Conservation (phyloP, 2,797 vertebrate genomes). For the Sebastes kiyomatsui region DNA sequence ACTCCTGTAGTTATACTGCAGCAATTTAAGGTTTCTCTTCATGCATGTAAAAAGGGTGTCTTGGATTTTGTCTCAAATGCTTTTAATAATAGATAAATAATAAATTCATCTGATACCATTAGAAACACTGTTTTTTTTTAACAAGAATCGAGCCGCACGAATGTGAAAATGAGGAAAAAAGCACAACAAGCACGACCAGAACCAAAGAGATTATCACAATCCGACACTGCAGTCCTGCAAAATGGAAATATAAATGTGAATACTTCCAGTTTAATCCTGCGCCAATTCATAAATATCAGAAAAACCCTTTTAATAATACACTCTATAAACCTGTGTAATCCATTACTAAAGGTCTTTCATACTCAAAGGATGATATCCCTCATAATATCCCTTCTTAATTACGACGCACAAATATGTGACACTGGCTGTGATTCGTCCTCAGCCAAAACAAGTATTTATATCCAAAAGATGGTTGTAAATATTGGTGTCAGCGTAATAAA, state of each 20-base stretch:
- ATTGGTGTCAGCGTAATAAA: conserved; percentile 8
- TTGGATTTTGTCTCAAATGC: background rate
- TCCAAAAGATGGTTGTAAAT: conserved; percentile 25
- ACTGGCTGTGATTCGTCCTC: background rate
- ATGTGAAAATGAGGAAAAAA: background rate
- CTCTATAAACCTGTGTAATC: conserved; percentile 48
- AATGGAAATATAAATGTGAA: conserved; percentile 36
- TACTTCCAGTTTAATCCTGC: conserved; percentile 46
- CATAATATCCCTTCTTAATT: conserved; percentile 39
- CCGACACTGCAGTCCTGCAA: conserved; percentile 19
- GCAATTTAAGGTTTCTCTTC: background rate
- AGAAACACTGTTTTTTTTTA: background rate
- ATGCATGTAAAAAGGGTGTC: no score
- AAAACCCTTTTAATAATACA: conserved; percentile 37
- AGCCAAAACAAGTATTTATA: conserved; percentile 18
- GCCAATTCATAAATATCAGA: conserved; percentile 45
- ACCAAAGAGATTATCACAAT: conserved; percentile 51
- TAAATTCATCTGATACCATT: background rate
- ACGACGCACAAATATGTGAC: conserved; percentile 10
- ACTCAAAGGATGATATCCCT: conserved; percentile 24
- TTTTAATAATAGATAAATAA: background rate
- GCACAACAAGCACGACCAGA: conserved; percentile 21
- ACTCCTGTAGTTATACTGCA: background rate
- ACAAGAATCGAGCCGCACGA: background rate
- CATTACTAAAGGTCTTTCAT: conserved; percentile 44